A percentile compares a stretch with the other conserved stretches of the same genome.
phyloP scores from a whole-genome alignment of 2,113 vertebrate genomes.

The Chaenogobius annularis region DNA sequence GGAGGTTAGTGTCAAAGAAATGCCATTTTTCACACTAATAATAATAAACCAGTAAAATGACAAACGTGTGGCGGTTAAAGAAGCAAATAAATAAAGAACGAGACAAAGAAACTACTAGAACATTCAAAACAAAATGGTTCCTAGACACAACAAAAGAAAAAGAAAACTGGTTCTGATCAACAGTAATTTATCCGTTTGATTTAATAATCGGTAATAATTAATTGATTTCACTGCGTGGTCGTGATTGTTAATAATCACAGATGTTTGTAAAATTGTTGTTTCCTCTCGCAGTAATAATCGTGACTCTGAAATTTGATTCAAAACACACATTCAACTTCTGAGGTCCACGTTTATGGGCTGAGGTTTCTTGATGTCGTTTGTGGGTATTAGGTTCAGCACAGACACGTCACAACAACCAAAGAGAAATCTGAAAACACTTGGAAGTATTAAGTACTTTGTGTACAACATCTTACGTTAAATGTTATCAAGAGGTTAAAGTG shows the following conservation, averaged over 20 bases:
- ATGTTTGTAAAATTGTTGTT: background rate
- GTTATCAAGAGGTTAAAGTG: conserved; percentile 13
- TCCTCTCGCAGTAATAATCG: background rate
- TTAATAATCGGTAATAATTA: background rate
- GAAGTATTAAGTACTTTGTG: background rate
- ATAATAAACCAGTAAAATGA: background rate
- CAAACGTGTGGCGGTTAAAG: too few species aligned
- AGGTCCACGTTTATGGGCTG: conserved; percentile 24
- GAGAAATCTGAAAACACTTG: conserved; percentile 20
- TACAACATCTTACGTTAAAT: conserved; percentile 2
- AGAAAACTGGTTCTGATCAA: too few species aligned
- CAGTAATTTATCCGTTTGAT: too few species aligned
- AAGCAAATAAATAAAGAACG: background rate
- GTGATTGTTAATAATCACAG: too few species aligned
- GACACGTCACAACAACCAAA: conserved; percentile 20
- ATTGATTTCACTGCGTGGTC: background rate
- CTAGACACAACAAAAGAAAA: too few species aligned
- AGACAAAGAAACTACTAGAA: too few species aligned
- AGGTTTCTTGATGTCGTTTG: conserved; percentile 10
- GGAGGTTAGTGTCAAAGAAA: background rate
- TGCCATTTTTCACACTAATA: background rate
- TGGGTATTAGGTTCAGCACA: background rate
- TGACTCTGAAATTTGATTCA: background rate
- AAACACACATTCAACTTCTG: conserved; percentile 10
- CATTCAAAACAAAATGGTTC: too few species aligned